phyloP scores from a whole-genome alignment of 1,140 invertebrate species.

The Ruditapes philippinarum region DNA sequence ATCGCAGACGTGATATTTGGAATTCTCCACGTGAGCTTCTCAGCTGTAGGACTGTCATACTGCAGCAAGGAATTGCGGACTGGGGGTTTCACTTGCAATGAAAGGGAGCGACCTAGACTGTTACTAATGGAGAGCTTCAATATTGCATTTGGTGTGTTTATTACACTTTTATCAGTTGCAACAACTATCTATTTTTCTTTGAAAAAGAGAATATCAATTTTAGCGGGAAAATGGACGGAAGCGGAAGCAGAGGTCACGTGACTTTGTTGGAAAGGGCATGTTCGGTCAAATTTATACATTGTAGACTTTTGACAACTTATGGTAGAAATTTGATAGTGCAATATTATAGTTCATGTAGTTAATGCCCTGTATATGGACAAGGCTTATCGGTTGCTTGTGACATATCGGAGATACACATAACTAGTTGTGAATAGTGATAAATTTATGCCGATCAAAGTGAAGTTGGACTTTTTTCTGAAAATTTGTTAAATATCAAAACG shows the following conservation, averaged over 20 bases:
- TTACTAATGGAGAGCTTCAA: slow-evolving; percentile 6
- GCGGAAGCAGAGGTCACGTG: not conserved
- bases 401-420: no score
- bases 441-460: no score
- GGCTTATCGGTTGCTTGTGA: no score
- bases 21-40: slow-evolving; percentile 32
- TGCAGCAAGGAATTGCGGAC: not conserved
- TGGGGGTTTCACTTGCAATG: slow-evolving; percentile 23
- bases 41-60: slow-evolving; percentile 14
- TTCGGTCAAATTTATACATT: not conserved
- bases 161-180: not conserved
- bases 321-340: not conserved
- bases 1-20: slow-evolving; percentile 26
- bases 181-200: slow-evolving; percentile 15
- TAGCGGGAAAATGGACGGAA: not conserved
- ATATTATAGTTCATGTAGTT: not conserved
- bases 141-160: slow-evolving; percentile 22
- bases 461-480: no score
- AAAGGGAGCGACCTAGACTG: slow-evolving; percentile 14
- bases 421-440: no score
- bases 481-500: no score
- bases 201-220: not conserved
- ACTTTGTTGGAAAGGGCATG: no score
- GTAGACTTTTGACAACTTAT: not conserved
- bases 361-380: no score